Percentiles rank a stretch among this genome's conserved stretches.
Evolutionary conservation across 2,113 vertebrate species (phyloP).

Genomic region (Sciurus niger): DNA sequence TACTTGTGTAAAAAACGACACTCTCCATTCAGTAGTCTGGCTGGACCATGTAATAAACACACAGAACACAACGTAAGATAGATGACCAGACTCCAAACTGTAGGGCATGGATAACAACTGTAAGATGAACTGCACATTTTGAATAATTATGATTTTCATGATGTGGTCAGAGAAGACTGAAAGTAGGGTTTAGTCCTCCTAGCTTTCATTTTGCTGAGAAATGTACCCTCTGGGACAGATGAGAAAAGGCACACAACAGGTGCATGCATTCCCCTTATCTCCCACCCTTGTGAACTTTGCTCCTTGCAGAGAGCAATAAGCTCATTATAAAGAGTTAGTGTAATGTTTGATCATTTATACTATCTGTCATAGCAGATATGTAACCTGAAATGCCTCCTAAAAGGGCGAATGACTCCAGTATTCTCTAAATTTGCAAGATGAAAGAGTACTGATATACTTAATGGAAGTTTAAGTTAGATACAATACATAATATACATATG

Average conservation of each 20-base stretch:
- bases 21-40: not conserved
- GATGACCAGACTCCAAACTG: not conserved
- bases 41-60: too few species aligned
- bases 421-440: constrained; percentile 33
- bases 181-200: not conserved
- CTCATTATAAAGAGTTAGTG: constrained; percentile 37
- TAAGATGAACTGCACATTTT: not conserved
- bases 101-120: not conserved
- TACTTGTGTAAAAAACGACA: not conserved
- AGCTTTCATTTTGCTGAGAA: not conserved
- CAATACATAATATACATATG: not conserved
- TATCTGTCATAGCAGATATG: not conserved
- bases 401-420: not conserved
- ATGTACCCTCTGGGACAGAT: not conserved
- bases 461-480: not conserved
- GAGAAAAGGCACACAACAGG: not conserved
- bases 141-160: not conserved
- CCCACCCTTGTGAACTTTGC: not conserved
- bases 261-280: not conserved
- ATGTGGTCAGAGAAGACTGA: not conserved
- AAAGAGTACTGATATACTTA: not conserved
- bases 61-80: not conserved
- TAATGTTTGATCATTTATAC: constrained; percentile 32
- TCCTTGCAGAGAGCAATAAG: constrained; percentile 27
- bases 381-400: not conserved